A percentile compares a stretch with the other conserved stretches of the same genome.
Conservation (phyloP, 2,113 vertebrate species). For the Hypocryptadius cinnamomeus region DNA sequence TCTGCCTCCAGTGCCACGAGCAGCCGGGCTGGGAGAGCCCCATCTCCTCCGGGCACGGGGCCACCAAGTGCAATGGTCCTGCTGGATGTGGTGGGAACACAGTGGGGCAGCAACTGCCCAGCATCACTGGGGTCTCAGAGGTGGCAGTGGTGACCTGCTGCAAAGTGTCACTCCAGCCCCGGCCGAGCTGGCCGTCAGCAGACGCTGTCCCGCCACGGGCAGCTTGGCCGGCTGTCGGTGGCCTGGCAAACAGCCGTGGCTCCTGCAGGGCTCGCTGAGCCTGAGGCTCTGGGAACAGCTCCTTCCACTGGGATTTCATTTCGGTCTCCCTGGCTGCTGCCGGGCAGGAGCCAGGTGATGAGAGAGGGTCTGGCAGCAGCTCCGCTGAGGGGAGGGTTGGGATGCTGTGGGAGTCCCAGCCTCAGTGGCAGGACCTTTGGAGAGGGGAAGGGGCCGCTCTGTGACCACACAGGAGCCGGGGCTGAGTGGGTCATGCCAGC, state of each 20-base stretch:
- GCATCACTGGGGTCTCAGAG: rapidly evolving
- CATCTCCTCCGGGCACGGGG: rapidly evolving
- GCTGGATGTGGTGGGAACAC: rapidly evolving
- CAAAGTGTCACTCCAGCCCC: rapidly evolving
- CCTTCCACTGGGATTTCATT: not conserved
- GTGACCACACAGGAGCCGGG: rapidly evolving
- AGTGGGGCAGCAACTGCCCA: rapidly evolving
- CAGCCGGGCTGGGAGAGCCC: not conserved
- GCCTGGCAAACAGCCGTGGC: not conserved
- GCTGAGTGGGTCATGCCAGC: not conserved
- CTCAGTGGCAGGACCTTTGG: no score
- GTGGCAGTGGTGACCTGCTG: not conserved
- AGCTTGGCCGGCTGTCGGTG: not conserved
- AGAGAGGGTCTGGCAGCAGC: not conserved
- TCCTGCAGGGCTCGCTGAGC: not conserved
- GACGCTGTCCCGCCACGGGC: rapidly evolving
- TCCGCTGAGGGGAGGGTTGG: rapidly evolving
- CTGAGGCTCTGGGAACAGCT: not conserved
- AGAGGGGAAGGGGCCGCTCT: not conserved
- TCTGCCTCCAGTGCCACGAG: not conserved
- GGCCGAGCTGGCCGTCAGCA: rapidly evolving
- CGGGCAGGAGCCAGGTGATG: not conserved
- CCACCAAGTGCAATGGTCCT: rapidly evolving
- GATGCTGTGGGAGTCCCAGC: not conserved
- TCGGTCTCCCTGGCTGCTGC: not conserved